Evolutionary conservation across 2,888 invertebrate species (phyloP), one percentile per base, ranked within the genome.

Genomic region (Sepioteuthis lessoniana): DNA sequence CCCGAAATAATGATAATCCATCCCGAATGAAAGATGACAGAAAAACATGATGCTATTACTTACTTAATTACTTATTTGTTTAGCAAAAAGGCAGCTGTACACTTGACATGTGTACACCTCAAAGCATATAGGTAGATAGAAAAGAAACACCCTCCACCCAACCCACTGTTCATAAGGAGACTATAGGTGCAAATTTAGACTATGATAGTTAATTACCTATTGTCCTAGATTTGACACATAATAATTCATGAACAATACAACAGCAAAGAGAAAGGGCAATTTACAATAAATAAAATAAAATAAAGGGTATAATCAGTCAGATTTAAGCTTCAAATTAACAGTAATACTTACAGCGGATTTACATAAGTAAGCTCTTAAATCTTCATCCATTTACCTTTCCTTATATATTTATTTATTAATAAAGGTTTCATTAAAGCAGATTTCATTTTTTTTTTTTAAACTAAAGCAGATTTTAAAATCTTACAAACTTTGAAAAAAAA

Each of bases 11-110:
- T n/a, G 76, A 76, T 76, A 76, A 76, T 76, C n/a, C 19, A 35
- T 35, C n/a, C 10, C n/a, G 13, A 10, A 76, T 35, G n/a, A n/a
- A 35, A 76, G 13, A 35, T 35, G 76, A 76, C 35, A 76, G 35
- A 76, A 76, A 76, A 76, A 76, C 13, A 76, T 3, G n/a, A 19
- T 35, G n/a, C 16, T n/a, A n/a, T 76, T 76, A 76, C 76, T 76
- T 76, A 76, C 76, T 76, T 76, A 76, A n/a, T 76, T 76, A 76
- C 35, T 76, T 76, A 76, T 76, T 76, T 76, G 35, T n/a, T 76
- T 76, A 35, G 35, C 16, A 35, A 76, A 76, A 76, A 35, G 76
- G 76, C 76, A 76, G 76, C n/a, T 76, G 76, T 35, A n/a, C n/a
- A 76, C 35, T 35, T 35, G 76, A 76, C 76, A 76, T n/a, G n/a